A percentile compares a stretch with the other conserved stretches of the same genome.
Evolutionary conservation across 2,888 invertebrate genomes (phyloP).

Genomic region (Cantharis nigra): DNA sequence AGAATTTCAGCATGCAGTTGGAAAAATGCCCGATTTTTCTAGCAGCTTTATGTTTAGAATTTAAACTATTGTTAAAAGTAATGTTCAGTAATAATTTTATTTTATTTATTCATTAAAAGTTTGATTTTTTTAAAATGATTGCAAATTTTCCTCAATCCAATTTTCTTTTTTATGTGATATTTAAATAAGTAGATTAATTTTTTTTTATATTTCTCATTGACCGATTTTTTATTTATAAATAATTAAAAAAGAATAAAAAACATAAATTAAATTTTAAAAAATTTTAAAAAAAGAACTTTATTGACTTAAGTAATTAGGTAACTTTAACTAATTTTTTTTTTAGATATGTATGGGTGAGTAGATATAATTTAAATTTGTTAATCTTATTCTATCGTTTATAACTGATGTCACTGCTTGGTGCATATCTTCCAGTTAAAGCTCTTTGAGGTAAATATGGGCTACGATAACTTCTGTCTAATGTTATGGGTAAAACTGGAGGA

Average conservation of each 20-base stretch:
- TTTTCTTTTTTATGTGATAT: no score
- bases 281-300: neutral
- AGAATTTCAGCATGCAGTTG: constrained; percentile 66
- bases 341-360: neutral
- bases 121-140: no score
- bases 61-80: neutral
- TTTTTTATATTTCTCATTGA: no score
- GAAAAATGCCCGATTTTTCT: constrained; percentile 66
- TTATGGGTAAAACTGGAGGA: constrained; percentile 61
- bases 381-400: constrained; percentile 52
- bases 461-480: constrained; percentile 58
- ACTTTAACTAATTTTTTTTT: neutral
- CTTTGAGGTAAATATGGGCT: constrained; percentile 62
- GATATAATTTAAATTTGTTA: neutral
- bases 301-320: neutral
- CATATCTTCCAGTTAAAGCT: constrained; percentile 62
- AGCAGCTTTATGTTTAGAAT: constrained; percentile 64
- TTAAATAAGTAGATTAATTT: no score
- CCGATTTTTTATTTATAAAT: no score
- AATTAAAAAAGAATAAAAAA: no score
- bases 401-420: constrained; percentile 60
- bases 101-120: no score
- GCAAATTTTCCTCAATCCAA: no score
- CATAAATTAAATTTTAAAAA: no score
- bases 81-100: no score